phyloP scores from a whole-genome alignment of 1,140 invertebrate species.

The Brachionus asplanchnoidis region DNA sequence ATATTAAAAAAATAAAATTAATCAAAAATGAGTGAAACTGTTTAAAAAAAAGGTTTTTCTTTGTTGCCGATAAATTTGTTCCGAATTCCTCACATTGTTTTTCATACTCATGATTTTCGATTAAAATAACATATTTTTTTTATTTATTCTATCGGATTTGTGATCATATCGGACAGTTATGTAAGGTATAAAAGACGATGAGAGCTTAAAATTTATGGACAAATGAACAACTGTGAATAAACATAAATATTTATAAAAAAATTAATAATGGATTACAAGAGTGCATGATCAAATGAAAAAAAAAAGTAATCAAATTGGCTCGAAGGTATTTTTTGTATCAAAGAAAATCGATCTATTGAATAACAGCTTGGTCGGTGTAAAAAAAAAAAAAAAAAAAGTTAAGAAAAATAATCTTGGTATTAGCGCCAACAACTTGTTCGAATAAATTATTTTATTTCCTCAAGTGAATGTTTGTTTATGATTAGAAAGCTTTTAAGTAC shows the following conservation, averaged over 20 bases:
- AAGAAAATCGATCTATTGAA: background rate
- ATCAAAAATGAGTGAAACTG: background rate
- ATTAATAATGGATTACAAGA: background rate
- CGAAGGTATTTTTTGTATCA: background rate
- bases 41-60: background rate
- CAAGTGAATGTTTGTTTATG: background rate
- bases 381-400: background rate
- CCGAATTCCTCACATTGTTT: background rate
- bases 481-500: background rate
- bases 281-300: background rate
- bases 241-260: background rate
- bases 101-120: background rate
- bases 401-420: background rate
- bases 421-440: background rate
- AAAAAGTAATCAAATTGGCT: background rate
- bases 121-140: background rate
- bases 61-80: background rate
- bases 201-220: background rate
- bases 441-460: background rate
- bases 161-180: background rate
- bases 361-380: background rate
- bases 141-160: background rate
- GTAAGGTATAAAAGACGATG: background rate
- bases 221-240: background rate
- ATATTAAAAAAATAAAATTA: background rate